Evolutionary conservation across 2,888 invertebrate genomes (phyloP).

Genomic region (Chrysolina americana): DNA sequence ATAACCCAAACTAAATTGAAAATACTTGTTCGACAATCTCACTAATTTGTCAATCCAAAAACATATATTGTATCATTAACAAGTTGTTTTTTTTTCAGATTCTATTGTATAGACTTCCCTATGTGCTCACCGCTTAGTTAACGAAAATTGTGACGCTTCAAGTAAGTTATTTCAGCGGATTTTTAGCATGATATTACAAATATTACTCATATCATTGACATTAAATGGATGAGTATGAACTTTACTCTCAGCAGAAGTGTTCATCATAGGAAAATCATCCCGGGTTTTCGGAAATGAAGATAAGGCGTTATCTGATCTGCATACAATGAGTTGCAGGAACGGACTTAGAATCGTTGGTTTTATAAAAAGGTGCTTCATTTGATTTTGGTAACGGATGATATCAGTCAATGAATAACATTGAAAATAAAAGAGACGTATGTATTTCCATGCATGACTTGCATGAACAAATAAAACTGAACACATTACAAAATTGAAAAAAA

Average conservation of each 20-base stretch:
- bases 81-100: neutral
- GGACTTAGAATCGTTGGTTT: neutral
- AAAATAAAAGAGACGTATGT: neutral
- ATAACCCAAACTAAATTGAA: conserved; percentile 1
- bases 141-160: neutral
- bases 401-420: neutral
- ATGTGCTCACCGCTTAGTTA: neutral
- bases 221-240: neutral
- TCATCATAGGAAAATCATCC: conserved; percentile 31
- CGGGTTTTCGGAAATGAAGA: conserved; percentile 25
- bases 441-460: too few species aligned
- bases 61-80: neutral
- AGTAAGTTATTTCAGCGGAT: neutral
- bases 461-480: too few species aligned
- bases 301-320: conserved; percentile 25
- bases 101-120: neutral
- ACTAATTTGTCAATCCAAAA: neutral
- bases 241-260: conserved; percentile 8
- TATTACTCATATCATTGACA: conserved; percentile 12
- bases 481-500: too few species aligned
- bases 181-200: neutral
- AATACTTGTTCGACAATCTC: conserved; percentile 14
- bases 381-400: neutral
- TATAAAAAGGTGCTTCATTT: neutral
- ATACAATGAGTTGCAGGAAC: conserved; percentile 28